Base-by-base conservation (phyloP, 2,888 invertebrate species). In the Tipula unca region DNA sequence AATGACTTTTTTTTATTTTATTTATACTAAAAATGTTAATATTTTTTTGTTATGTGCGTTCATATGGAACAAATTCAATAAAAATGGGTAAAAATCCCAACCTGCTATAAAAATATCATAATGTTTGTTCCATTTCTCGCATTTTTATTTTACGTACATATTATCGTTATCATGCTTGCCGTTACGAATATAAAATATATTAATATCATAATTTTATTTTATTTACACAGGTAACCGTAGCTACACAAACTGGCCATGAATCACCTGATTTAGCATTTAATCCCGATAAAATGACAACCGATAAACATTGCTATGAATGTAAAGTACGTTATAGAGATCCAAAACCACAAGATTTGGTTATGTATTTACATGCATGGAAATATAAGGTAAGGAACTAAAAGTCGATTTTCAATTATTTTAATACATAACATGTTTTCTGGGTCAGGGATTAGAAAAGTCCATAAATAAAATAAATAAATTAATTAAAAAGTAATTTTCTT, bases 291-390 rank as follows among this genome's bases (percentile, higher is more conserved):
- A 93, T 96, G 91, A 94, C 95, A 13, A 91, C 95, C 13, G 97
- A 98, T 90, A 94, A 95, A 54, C 95, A 97, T 90, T 99, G 98
- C 92, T 96, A 96, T 90, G 97, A 98, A 91, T 99, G 98, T 91
- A 96, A 96, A 91, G 96, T 97, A 86, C 93, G 96, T 86, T 98
- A 97, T 92, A 93, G 96, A 87, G 98, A 99, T 91, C 98, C 99
- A 0, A 94, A 96, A 87, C 96, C 97, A 0, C 94, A 96, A 88
- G 97, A 98, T 91, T 93, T 99, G 86, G 95, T 98, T 88, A 97
- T 99, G 97, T 99, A 97, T 91, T 93, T 99, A 83, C 99, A 99
- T 91, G 98, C 98, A 36, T 96, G 96, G 96, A 96, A 96, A 89
- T 97, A 97, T 90, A 95, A 94, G 93, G 96, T 96, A 90, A 83